Conservation (phyloP, 2,888 invertebrate genomes). For the Ectropis crepuscularia region DNA sequence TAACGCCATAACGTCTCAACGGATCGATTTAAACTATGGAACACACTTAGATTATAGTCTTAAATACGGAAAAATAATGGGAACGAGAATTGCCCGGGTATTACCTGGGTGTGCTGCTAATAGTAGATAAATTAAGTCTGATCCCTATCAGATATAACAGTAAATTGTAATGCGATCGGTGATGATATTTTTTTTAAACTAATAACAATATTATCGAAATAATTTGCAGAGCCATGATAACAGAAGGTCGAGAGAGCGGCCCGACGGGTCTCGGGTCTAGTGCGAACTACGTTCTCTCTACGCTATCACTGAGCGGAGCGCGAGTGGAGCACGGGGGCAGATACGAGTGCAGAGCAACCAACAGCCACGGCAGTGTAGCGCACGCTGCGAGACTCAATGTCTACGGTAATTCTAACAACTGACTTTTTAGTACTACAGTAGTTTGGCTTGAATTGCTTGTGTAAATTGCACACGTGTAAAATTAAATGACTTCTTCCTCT, state of each 20-base stretch:
- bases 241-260: conserved; percentile 73
- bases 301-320: conserved; percentile 90
- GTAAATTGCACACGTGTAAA: no score
- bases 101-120: no score
- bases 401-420: conserved; percentile 85
- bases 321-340: conserved; percentile 93
- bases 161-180: no score
- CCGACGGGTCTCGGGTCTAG: conserved; percentile 68
- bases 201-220: not conserved
- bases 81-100: no score
- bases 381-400: conserved; percentile 92
- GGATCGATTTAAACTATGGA: no score
- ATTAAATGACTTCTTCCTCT: no score
- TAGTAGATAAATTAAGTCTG: no score
- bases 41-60: no score
- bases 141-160: no score
- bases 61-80: no score
- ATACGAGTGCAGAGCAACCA: conserved; percentile 92
- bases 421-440: not conserved
- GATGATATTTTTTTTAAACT: not conserved
- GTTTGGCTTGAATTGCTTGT: no score
- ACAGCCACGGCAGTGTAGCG: conserved; percentile 88
- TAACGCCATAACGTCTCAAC: no score
- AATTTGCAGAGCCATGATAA: conserved; percentile 66
- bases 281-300: conserved; percentile 91